phyloP scores from a whole-genome alignment of 2,888 invertebrate species.

The Drosophila aldrichi region DNA sequence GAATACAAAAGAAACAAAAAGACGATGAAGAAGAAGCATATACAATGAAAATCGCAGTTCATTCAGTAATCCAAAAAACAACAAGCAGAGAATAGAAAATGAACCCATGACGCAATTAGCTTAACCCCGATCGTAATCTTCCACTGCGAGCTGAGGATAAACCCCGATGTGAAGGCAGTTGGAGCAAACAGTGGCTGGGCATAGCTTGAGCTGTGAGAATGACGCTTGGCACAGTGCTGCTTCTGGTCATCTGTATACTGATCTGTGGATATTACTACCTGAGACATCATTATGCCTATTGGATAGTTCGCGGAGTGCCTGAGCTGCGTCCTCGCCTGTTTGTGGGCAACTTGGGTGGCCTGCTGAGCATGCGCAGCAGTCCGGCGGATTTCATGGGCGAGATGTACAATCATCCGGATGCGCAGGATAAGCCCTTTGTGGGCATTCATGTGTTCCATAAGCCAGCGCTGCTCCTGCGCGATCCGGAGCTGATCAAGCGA shows the following conservation, averaged over 20 bases:
- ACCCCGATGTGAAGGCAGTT: background rate
- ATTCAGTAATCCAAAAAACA: slow-evolving; percentile 26
- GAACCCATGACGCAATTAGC: slow-evolving; percentile 20
- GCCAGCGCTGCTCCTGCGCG: slow-evolving; percentile 85
- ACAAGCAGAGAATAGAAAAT: background rate
- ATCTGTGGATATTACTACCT: slow-evolving; percentile 44
- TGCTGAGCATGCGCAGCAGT: slow-evolving; percentile 80
- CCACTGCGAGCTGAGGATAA: slow-evolving; percentile 13
- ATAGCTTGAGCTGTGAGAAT: slow-evolving; percentile 33
- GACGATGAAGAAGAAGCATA: background rate
- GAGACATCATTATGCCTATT: slow-evolving; percentile 72
- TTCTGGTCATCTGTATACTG: slow-evolving; percentile 38
- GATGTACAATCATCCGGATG: slow-evolving; percentile 82
- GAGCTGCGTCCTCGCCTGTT: slow-evolving; percentile 83
- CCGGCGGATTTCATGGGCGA: slow-evolving; percentile 81
- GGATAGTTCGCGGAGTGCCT: slow-evolving; percentile 81
- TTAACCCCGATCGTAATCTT: slow-evolving; percentile 30
- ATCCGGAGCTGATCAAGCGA: slow-evolving; percentile 85
- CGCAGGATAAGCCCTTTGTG: slow-evolving; percentile 77
- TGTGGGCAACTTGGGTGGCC: slow-evolving; percentile 85
- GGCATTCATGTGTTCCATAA: slow-evolving; percentile 86
- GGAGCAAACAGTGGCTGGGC: slow-evolving; percentile 14
- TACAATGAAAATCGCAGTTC: slow-evolving; percentile 34
- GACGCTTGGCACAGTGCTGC: slow-evolving; percentile 34
- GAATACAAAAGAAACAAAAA: background rate